Base-by-base conservation (phyloP, 2,113 vertebrate genomes). In the Perca flavescens region DNA sequence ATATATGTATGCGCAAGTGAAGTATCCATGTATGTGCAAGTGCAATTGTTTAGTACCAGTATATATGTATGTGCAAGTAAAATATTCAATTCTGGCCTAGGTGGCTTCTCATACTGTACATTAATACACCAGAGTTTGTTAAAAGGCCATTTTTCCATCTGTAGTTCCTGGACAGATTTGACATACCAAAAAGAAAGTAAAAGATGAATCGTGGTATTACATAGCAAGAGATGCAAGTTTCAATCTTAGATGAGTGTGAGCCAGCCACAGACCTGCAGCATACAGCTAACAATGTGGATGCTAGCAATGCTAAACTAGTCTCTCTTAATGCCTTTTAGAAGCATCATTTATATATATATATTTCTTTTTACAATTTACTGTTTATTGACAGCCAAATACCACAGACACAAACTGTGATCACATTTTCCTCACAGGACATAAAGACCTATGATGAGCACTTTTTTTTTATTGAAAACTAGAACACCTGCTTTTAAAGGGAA, bases 221-320 rank as follows among this genome's bases (percentile, higher is more conserved):
- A 72, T 34, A 68, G 17, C 16, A 53, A 58, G 22, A 79, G 63
- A 53, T 65, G 60, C 3, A 19, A 86, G 58, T 82, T 86, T 86
- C 40, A 36, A 40, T 87, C 22, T 79, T 21, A 65, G 46, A 75
- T 19, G 10, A 49, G 50, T 10, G 8, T 43, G 40, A 43, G 58
- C 50, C 9, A n/a, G 58, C 16, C 31, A 40, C 25, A 6, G 25
- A 50, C 78, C 19, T 47, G 49, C 60, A 40, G n/a, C 50, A 16
- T 31, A 2, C 25, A 34, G 12, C 50, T 34, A 13, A 19, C 19
- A n/a, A n/a, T n/a, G n/a, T n/a, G n/a, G n/a, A 2, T 7, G 21
- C 53, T 43, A n/a, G 71, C 50, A 58, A 25, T 7, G 12, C 57
- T 67, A 22, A 65, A 2, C 31, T 54, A 17, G 17, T 65, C 68